Evolutionary conservation across 2,113 vertebrate species (phyloP).

Genomic region (Scomber japonicus): DNA sequence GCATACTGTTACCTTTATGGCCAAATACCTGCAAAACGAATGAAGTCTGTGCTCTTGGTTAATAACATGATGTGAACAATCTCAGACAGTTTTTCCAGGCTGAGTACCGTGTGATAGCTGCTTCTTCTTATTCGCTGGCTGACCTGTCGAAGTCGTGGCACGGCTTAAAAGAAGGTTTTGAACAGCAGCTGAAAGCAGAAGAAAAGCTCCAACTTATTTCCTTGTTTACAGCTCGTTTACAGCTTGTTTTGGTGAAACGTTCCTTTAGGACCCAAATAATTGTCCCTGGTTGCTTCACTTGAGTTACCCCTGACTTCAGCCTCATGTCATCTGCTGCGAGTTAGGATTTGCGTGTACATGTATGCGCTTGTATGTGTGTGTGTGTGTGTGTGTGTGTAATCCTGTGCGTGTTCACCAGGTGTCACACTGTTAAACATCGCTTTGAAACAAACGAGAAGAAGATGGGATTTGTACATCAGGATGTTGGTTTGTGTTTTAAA

Average conservation of each 20-base stretch:
- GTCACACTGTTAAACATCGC: slow-evolving; percentile 6
- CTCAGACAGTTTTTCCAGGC: not conserved
- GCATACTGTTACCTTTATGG: too few relatives aligned
- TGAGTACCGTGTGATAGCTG: not conserved
- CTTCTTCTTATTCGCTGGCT: too few relatives aligned
- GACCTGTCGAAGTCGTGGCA: too few relatives aligned
- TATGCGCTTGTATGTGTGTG: not conserved
- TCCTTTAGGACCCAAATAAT: slow-evolving; percentile 35
- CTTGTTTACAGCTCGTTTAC: slow-evolving; percentile 43
- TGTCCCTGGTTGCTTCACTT: slow-evolving; percentile 19
- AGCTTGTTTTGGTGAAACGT: slow-evolving; percentile 42
- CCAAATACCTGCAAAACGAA: too few relatives aligned
- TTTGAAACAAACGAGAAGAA: slow-evolving; percentile 25
- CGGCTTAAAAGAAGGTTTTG: too few relatives aligned
- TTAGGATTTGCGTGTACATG: slow-evolving; percentile 23
- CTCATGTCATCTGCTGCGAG: slow-evolving; percentile 39
- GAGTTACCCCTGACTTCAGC: not conserved
- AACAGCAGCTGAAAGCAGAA: slow-evolving; percentile 7
- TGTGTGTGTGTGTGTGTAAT: slow-evolving; percentile 20
- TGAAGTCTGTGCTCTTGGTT: too few relatives aligned
- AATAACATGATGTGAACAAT: too few relatives aligned
- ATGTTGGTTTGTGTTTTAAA: slow-evolving; percentile 15
- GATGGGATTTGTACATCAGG: slow-evolving; percentile 3
- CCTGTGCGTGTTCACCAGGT: slow-evolving; percentile 32
- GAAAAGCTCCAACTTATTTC: slow-evolving; percentile 11